phyloP scores from a whole-genome alignment of 1,140 invertebrate genomes.

The Plutomurus gul region DNA sequence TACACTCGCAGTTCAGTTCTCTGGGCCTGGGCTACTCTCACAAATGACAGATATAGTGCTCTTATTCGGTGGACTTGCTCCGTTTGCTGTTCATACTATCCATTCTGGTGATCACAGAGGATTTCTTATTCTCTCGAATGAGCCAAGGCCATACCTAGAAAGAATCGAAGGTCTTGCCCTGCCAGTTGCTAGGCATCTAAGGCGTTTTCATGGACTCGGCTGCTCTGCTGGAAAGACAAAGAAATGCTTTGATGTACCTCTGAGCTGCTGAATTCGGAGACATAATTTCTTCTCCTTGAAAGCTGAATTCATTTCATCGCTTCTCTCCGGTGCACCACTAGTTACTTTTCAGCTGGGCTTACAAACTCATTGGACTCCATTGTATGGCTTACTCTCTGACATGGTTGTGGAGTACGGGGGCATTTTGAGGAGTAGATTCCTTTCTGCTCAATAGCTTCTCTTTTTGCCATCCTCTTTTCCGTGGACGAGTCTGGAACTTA shows the following conservation, averaged over 20 bases:
- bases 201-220: not conserved
- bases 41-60: no score
- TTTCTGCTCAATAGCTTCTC: no score
- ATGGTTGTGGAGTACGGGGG: no score
- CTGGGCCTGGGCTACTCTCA: no score
- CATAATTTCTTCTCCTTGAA: conserved; percentile 15
- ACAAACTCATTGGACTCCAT: no score
- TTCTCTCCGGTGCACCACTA: no score
- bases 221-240: conserved; percentile 16
- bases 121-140: not conserved
- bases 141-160: not conserved
- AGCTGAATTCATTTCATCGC: not conserved
- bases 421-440: no score
- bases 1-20: no score
- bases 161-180: not conserved
- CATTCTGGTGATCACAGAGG: not conserved
- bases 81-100: not conserved
- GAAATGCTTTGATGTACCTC: not conserved
- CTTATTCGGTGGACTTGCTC: not conserved
- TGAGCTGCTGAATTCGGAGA: not conserved
- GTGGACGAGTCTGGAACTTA: no score
- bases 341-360: no score
- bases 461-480: no score
- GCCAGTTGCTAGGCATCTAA: not conserved
- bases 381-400: no score